A percentile compares a stretch with the other conserved stretches of the same genome.
phyloP scores from a whole-genome alignment of 2,888 invertebrate genomes.

The Zelleria hepariella region DNA sequence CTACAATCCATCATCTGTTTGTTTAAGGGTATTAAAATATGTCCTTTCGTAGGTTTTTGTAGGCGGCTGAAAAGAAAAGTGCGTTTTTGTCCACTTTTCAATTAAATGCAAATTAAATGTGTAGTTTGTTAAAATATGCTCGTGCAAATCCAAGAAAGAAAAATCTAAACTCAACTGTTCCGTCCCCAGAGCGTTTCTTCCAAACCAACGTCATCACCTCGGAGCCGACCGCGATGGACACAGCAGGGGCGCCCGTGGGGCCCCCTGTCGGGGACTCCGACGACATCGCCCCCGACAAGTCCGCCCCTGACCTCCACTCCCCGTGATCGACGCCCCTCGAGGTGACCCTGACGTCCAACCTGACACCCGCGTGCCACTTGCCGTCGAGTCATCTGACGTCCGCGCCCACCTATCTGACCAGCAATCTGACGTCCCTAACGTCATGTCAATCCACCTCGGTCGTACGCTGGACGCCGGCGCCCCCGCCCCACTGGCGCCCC shows the following conservation, averaged over 20 bases:
- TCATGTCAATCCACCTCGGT: neutral
- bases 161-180: neutral
- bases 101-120: too few relatives aligned
- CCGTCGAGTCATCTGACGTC: neutral
- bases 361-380: neutral
- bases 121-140: too few relatives aligned
- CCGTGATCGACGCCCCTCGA: conserved; percentile 46
- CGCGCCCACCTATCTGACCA: too few relatives aligned
- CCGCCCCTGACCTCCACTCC: conserved; percentile 56
- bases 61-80: too few relatives aligned
- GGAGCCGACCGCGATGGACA: conserved; percentile 72
- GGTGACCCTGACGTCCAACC: conserved; percentile 7
- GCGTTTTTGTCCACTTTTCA: too few relatives aligned
- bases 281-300: conserved; percentile 59
- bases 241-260: conserved; percentile 40
- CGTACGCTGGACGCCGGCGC: conserved; percentile 60
- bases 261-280: conserved; percentile 42
- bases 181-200: conserved; percentile 73
- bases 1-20: too few relatives aligned
- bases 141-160: too few relatives aligned
- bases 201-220: conserved; percentile 73
- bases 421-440: neutral
- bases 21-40: too few relatives aligned
- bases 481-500: conserved; percentile 63
- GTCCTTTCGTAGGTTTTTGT: too few relatives aligned